Evolutionary conservation across 2,888 invertebrate genomes (phyloP).

Genomic region (Mesorhabditis belari): DNA sequence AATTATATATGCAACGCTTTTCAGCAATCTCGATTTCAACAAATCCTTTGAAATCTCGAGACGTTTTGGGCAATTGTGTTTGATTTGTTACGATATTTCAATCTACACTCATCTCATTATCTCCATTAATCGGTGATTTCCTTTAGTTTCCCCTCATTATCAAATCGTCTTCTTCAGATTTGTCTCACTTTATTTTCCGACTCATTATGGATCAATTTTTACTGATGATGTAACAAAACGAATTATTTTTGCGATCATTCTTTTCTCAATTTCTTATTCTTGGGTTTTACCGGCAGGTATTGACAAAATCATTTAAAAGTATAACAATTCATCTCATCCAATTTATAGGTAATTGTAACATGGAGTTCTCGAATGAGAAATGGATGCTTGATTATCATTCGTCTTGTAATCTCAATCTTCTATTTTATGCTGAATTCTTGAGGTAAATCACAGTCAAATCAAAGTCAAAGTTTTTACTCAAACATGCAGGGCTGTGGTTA

Average conservation of each 20-base stretch:
- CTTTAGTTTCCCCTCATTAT: not conserved
- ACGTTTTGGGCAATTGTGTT: conserved; percentile 24
- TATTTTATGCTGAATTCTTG: conserved; percentile 29
- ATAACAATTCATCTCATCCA: too few relatives aligned
- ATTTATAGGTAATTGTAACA: conserved; percentile 18
- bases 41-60: conserved; percentile 19
- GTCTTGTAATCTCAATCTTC: conserved; percentile 18
- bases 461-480: too few relatives aligned
- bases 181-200: conserved; percentile 34
- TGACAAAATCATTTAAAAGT: too few relatives aligned
- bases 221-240: conserved; percentile 24
- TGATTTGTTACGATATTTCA: conserved; percentile 34
- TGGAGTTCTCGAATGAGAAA: conserved; percentile 25
- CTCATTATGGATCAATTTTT: conserved; percentile 25
- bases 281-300: conserved; percentile 13
- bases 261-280: conserved; percentile 18
- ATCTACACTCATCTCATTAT: conserved; percentile 32
- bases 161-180: conserved; percentile 22
- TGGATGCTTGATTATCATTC: conserved; percentile 33
- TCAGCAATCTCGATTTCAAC: conserved; percentile 20
- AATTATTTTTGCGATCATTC: conserved; percentile 17
- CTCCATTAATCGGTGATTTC: conserved; percentile 21
- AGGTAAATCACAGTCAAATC: too few relatives aligned
- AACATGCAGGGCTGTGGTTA: conserved; percentile 20
- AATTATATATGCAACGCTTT: conserved; percentile 3